Evolutionary conservation across 1,140 invertebrate genomes (phyloP), one percentile per base, ranked within the genome.

Genomic region (Drosophila baimaii): DNA sequence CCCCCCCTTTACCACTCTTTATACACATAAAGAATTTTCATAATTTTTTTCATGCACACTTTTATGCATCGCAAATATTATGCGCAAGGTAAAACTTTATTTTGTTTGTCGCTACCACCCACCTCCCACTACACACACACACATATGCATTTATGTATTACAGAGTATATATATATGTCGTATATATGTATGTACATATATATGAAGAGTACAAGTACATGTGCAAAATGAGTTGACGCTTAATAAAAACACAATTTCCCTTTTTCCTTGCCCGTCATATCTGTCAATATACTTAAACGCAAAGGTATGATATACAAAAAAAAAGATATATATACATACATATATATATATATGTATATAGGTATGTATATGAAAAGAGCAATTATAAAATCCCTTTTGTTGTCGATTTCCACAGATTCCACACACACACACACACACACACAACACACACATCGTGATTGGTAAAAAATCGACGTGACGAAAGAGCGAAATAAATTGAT

Each of bases 311-410:
- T n/a, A 21, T 9, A 37, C 7, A 25, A 33, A 51, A 35, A 19
- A 56, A 29, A 19, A 23, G n/a, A 21, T n/a, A 57, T 4, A 46
- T 8, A 46, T 4, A 25, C n/a, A 7, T 1, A 1, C 1, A 10
- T n/a, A 37, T 2, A n/a, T 47, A 25, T 27, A 17, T 17, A 7
- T 19, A 17, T 27, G 5, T 10, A 3, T 17, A 27, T 27, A 1
- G 27, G 8, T 27, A 27, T 27, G 27, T 35, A 37, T 37, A 52
- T 57, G 51, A 71, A 71, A 71, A 71, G 68, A 49, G 68, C 68
- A 71, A 71, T 71, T 71, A 71, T 71, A 71, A 71, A 71, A 39
- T 49, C 68, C 66, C 39, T 58, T 71, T 71, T 71, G 68, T 71
- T 58, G 68, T 41, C 41, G 68, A 27, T 71, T 71, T 71, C 21